phyloP scores from a whole-genome alignment of 1,140 invertebrate genomes.

The Brachionus calyciflorus region DNA sequence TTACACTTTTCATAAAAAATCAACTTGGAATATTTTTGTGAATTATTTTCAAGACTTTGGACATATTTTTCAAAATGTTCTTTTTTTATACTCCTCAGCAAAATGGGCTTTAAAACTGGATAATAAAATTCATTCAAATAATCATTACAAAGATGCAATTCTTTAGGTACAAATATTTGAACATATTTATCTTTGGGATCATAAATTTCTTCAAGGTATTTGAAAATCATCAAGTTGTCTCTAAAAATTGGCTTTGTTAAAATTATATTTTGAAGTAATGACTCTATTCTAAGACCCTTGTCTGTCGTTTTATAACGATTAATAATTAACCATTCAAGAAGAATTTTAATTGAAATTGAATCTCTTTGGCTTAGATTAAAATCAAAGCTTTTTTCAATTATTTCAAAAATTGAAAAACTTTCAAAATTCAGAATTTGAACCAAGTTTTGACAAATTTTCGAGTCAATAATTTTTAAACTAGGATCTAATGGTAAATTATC shows the following conservation, averaged over 20 bases:
- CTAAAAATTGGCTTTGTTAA: neutral
- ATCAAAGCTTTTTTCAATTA: neutral
- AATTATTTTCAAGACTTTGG: neutral
- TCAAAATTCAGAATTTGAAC: neutral
- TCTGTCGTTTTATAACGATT: neutral
- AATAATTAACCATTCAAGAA: slow-evolving; percentile 1
- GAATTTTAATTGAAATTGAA: neutral
- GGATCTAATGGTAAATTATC: slow-evolving; percentile 16
- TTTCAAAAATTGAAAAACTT: neutral
- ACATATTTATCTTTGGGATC: slow-evolving; percentile 18
- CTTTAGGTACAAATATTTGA: neutral
- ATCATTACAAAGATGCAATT: neutral
- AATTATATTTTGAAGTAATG: neutral
- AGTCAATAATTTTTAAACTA: slow-evolving; percentile 6
- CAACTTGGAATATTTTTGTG: neutral
- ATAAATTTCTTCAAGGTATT: neutral
- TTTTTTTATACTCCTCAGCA: neutral
- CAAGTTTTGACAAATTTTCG: neutral
- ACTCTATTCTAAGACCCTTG: neutral
- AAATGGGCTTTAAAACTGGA: neutral
- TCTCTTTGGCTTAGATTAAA: neutral
- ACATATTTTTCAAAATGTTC: neutral
- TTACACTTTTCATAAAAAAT: neutral
- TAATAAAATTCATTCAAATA: neutral
- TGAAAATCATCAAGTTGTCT: neutral